Conservation (phyloP, 2,888 invertebrate species). For the Stegana nigrithorax region DNA sequence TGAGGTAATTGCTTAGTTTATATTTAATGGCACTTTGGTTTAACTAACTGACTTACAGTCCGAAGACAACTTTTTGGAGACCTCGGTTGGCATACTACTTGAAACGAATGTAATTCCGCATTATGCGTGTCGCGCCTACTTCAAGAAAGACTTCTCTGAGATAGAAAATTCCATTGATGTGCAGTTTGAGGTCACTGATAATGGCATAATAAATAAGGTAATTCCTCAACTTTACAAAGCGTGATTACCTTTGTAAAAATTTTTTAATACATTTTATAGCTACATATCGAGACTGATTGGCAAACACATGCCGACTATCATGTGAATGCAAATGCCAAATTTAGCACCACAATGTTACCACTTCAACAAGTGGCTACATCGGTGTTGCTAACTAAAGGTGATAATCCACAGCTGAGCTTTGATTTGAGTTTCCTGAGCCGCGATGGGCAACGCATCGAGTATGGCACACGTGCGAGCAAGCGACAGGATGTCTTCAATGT, state of each 20-base stretch:
- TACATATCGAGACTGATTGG: constrained; percentile 68
- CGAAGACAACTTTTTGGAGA: constrained; percentile 76
- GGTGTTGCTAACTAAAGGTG: constrained; percentile 50
- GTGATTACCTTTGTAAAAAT: neutral
- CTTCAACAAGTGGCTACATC: constrained; percentile 57
- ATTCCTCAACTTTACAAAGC: constrained; percentile 42
- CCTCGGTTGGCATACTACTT: constrained; percentile 73
- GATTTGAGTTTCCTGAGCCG: constrained; percentile 55
- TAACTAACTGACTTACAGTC: constrained; percentile 61
- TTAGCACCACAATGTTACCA: constrained; percentile 64
- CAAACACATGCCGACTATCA: constrained; percentile 68
- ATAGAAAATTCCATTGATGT: constrained; percentile 75
- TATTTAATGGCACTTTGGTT: neutral
- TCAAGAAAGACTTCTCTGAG: constrained; percentile 78
- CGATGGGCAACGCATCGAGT: constrained; percentile 55
- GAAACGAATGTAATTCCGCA: constrained; percentile 75
- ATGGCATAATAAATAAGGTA: constrained; percentile 72
- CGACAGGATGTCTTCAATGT: constrained; percentile 63
- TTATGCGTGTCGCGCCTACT: constrained; percentile 75
- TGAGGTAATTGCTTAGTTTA: constrained; percentile 67
- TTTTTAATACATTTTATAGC: constrained; percentile 35
- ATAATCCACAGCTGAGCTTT: constrained; percentile 55
- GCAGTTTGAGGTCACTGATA: constrained; percentile 73
- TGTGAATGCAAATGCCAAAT: constrained; percentile 68
- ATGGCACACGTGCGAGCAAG: constrained; percentile 58